Percentiles rank a stretch among this genome's conserved stretches.
phyloP scores from a whole-genome alignment of 2,888 invertebrate genomes.

The Netelia virgata region DNA sequence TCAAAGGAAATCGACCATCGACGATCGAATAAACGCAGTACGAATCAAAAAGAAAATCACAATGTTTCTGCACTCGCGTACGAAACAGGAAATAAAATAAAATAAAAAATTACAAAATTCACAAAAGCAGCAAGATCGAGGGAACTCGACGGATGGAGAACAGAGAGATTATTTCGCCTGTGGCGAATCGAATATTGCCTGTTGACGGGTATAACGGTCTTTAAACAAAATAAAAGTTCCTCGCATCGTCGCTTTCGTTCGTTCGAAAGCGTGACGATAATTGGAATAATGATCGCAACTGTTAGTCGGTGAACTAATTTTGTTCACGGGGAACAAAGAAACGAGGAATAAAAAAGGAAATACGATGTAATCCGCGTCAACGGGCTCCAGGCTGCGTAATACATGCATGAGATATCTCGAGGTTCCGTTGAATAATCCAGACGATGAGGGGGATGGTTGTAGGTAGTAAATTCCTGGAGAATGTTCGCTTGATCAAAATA shows the following conservation, averaged over 20 bases:
- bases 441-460: constrained; percentile 25
- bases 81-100: neutral
- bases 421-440: constrained; percentile 67
- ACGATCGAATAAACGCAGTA: neutral
- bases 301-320: constrained; percentile 51
- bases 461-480: constrained; percentile 63
- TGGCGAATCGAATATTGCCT: constrained; percentile 32
- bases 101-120: neutral
- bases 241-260: neutral
- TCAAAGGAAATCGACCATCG: neutral
- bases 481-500: constrained; percentile 69
- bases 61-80: neutral
- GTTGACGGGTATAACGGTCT: constrained; percentile 38
- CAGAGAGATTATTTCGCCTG: neutral
- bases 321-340: constrained; percentile 20
- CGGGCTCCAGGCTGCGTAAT: neutral
- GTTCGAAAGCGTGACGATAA: constrained; percentile 19
- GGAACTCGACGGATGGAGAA: too few species aligned
- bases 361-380: constrained; percentile 29
- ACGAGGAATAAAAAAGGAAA: constrained; percentile 14
- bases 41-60: constrained; percentile 2
- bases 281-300: constrained; percentile 48
- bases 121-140: neutral
- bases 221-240: constrained; percentile 10
- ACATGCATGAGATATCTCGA: constrained; percentile 4